These are phyloP conservation scores for Antheraea mylitta DNA, from an alignment of 1,140 invertebrate genomes.

Conservation along the genomic window DNA sequence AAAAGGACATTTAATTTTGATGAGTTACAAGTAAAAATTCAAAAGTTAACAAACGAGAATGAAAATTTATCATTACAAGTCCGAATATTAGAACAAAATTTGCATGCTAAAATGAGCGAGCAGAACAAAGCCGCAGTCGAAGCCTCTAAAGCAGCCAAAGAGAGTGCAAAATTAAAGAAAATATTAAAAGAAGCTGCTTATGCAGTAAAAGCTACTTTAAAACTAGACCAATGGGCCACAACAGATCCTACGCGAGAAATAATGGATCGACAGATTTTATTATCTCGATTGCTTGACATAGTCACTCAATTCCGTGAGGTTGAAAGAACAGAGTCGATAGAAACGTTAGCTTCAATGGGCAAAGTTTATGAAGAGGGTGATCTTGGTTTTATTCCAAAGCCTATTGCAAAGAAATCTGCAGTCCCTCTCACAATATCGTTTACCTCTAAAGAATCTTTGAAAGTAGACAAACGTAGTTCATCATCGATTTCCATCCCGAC, in stretches of 20 bases:
- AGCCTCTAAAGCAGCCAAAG: constrained; percentile 71
- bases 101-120: constrained; percentile 77
- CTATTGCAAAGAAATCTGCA: constrained; percentile 40
- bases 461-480: constrained; percentile 30
- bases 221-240: constrained; percentile 71
- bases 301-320: constrained; percentile 62
- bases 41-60: constrained; percentile 68
- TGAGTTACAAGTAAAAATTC: constrained; percentile 55
- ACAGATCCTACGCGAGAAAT: constrained; percentile 59
- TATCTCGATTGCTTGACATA: constrained; percentile 78
- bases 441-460: constrained; percentile 39
- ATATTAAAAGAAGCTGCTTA: constrained; percentile 80
- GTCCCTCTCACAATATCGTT: constrained; percentile 24
- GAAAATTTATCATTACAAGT: constrained; percentile 70
- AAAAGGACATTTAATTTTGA: constrained; percentile 71
- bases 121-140: constrained; percentile 72
- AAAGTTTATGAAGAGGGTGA: constrained; percentile 79
- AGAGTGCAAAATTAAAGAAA: constrained; percentile 77
- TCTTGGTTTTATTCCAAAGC: constrained; percentile 78
- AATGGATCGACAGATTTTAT: constrained; percentile 77
- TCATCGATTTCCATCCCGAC: constrained; percentile 31
- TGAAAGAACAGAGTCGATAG: constrained; percentile 55
- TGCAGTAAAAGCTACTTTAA: constrained; percentile 80
- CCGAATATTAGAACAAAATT: constrained; percentile 79
- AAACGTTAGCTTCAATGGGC: constrained; percentile 65